Conservation (phyloP, 1,140 invertebrate species). For the Zaprionus kolodkinae region DNA sequence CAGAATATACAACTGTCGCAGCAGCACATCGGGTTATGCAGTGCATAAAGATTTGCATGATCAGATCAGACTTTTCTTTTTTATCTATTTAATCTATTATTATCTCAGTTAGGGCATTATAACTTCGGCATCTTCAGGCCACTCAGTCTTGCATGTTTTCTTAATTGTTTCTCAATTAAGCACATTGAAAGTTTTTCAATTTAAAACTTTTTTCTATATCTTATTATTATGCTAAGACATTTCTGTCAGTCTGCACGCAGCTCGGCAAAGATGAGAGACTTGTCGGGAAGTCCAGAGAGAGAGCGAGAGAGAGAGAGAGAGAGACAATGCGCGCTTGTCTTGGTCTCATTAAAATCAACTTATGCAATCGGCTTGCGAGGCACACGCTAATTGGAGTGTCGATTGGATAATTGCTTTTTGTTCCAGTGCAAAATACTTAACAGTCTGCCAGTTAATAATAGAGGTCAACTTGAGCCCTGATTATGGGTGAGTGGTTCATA, state of each 20-base stretch:
- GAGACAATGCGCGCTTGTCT: constrained; percentile 9
- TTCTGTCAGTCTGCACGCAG: not conserved
- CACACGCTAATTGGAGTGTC: constrained; percentile 58
- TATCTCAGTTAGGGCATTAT: not conserved
- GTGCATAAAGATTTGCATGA: constrained; percentile 11
- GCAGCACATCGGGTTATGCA: constrained; percentile 35
- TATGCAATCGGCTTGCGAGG: constrained; percentile 44
- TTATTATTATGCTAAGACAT: not conserved
- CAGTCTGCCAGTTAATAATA: constrained; percentile 23
- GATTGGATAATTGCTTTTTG: constrained; percentile 36
- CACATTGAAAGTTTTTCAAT: constrained; percentile 45
- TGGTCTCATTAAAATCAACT: constrained; percentile 23
- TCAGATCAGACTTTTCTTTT: not conserved
- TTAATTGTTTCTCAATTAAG: constrained; percentile 55
- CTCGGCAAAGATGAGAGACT: not conserved
- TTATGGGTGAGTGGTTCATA: not conserved
- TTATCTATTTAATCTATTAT: too few relatives aligned
- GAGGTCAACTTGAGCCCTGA: constrained; percentile 8
- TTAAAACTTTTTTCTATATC: constrained; percentile 29
- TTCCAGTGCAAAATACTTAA: constrained; percentile 55
- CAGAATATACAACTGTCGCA: constrained; percentile 56
- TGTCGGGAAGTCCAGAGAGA: too few relatives aligned
- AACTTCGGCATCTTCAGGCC: not conserved
- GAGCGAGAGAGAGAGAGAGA: too few relatives aligned
- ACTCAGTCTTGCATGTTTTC: not conserved